Percentiles rank a stretch among this genome's conserved stretches.
Conservation (phyloP, 1,140 invertebrate genomes). For the Neotoxoptera formosana region DNA sequence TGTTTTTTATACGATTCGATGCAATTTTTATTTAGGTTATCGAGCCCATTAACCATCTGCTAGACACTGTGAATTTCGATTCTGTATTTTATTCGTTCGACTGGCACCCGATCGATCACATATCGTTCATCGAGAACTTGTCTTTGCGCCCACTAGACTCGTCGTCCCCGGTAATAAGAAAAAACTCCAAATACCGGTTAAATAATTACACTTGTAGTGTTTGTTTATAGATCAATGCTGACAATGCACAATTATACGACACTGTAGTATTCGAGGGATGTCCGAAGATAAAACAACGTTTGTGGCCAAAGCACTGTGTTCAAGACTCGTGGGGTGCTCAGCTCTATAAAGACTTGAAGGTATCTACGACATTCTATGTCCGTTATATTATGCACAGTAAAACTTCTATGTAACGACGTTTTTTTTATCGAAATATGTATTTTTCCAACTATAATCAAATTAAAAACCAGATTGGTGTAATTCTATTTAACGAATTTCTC, state of each 20-base stretch:
- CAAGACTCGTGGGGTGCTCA: conserved; percentile 94
- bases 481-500: background rate
- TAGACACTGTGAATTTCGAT: conserved; percentile 88
- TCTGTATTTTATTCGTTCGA: conserved; percentile 94
- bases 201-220: background rate
- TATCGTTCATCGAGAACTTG: conserved; percentile 95
- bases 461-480: background rate
- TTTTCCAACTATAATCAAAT: background rate
- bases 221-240: conserved; percentile 63
- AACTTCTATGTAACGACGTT: background rate
- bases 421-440: background rate
- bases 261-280: conserved; percentile 91
- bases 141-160: conserved; percentile 73
- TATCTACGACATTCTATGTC: conserved; percentile 62
- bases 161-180: conserved; percentile 70
- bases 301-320: conserved; percentile 96
- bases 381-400: background rate
- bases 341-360: conserved; percentile 89
- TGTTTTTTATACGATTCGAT: background rate
- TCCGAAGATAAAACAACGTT: conserved; percentile 80
- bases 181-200: background rate
- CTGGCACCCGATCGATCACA: conserved; percentile 97
- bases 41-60: conserved; percentile 88
- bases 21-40: conserved; percentile 70
- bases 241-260: conserved; percentile 85